phyloP scores from a whole-genome alignment of 2,888 invertebrate genomes.

The Cristatella mucedo region DNA sequence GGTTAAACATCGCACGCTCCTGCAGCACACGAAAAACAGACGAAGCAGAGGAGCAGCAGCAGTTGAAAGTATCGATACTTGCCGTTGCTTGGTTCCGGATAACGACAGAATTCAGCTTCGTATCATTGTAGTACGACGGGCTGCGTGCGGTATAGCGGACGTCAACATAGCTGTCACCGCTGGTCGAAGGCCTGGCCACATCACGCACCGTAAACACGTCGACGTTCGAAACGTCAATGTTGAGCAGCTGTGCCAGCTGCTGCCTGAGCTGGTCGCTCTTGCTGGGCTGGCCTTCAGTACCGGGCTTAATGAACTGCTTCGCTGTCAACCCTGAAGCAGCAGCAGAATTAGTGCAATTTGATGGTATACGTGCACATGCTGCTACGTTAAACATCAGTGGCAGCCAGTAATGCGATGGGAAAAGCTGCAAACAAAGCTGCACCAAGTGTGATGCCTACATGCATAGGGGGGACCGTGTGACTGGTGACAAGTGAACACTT shows the following conservation, averaged over 20 bases:
- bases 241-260: constrained; percentile 69
- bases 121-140: constrained; percentile 85
- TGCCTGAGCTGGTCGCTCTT: constrained; percentile 75
- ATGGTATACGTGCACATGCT: background rate
- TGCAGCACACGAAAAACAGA: background rate
- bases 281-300: constrained; percentile 51
- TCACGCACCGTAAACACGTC: constrained; percentile 87
- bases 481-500: too few species aligned
- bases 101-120: constrained; percentile 51
- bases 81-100: background rate
- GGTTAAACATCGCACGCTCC: background rate
- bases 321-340: constrained; percentile 61
- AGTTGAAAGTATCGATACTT: background rate
- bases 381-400: too few species aligned
- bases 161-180: constrained; percentile 67
- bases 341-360: background rate
- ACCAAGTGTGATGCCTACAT: background rate
- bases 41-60: background rate
- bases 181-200: constrained; percentile 45
- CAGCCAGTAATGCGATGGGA: too few species aligned
- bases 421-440: too few species aligned
- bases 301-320: constrained; percentile 66
- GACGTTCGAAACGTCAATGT: constrained; percentile 65
- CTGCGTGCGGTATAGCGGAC: constrained; percentile 85
- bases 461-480: too few species aligned